Percentiles rank a stretch among this genome's conserved stretches.
phyloP scores from a whole-genome alignment of 2,888 invertebrate genomes.

The Pheosia gnoma region DNA sequence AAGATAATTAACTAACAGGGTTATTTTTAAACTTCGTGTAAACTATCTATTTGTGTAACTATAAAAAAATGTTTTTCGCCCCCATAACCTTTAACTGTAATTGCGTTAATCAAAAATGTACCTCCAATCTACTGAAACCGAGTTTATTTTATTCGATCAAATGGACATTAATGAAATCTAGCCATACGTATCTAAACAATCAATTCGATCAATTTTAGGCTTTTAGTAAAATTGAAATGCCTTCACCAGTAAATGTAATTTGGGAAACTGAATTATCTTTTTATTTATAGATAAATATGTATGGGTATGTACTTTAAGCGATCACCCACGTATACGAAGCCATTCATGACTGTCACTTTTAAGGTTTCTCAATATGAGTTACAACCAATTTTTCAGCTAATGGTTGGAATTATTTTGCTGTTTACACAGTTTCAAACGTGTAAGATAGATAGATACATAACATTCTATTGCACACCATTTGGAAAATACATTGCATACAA shows the following conservation, averaged over 20 bases:
- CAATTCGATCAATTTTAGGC: slow-evolving; percentile 12
- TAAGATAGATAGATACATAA: too few species aligned
- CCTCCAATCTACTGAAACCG: not conserved
- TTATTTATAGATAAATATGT: not conserved
- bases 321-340: not conserved
- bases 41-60: too few species aligned
- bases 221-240: slow-evolving; percentile 13
- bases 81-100: not conserved
- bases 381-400: too few species aligned
- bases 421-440: too few species aligned
- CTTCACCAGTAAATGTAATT: slow-evolving; percentile 10
- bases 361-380: too few species aligned
- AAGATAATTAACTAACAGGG: too few species aligned
- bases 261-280: slow-evolving; percentile 11
- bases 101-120: not conserved
- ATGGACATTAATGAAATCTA: slow-evolving; percentile 32
- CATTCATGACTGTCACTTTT: not conserved
- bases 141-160: not conserved
- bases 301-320: not conserved
- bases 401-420: too few species aligned
- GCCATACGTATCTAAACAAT: slow-evolving; percentile 24
- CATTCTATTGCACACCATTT: too few species aligned
- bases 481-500: too few species aligned
- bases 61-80: not conserved
- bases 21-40: too few species aligned